A percentile compares a stretch with the other conserved stretches of the same genome.
These are phyloP conservation scores for Campylomormyrus tamandua DNA, from an alignment of 2,113 vertebrate genomes.

Conservation along the genomic window DNA sequence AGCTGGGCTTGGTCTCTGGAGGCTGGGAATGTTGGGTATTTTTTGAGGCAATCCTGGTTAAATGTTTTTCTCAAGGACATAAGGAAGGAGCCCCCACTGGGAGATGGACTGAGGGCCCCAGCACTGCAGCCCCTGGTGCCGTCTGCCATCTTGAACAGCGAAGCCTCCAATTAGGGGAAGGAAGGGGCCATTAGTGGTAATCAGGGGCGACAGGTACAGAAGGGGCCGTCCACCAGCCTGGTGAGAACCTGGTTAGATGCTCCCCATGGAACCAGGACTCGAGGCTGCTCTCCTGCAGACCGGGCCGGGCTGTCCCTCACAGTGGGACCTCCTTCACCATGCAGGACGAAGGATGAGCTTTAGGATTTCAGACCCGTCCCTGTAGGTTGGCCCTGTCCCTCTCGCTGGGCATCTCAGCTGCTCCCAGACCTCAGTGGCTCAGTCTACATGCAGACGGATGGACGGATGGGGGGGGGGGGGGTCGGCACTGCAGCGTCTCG, in stretches of 20 bases:
- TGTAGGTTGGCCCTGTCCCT: not conserved
- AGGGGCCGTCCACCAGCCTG: not conserved
- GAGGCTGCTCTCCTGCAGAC: not conserved
- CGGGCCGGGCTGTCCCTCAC: not conserved
- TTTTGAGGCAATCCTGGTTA: not conserved
- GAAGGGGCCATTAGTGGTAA: not conserved
- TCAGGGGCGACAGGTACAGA: not conserved
- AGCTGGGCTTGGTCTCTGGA: not conserved
- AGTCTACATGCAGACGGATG: not conserved
- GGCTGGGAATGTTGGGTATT: not conserved
- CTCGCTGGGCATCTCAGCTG: not conserved
- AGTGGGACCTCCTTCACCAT: not conserved
- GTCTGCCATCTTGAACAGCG: not conserved
- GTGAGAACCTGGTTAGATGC: not conserved
- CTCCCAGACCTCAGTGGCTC: not conserved
- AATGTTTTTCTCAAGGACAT: constrained; percentile 3
- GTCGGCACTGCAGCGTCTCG: not conserved
- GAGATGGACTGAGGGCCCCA: not conserved
- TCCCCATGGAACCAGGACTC: not conserved
- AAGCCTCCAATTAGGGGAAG: not conserved
- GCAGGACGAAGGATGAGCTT: not conserved
- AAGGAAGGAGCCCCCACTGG: not conserved
- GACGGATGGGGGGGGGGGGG: not conserved
- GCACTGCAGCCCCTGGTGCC: not conserved
- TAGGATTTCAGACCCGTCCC: not conserved